Percentiles rank a stretch among this genome's conserved stretches.
Evolutionary conservation across 2,797 vertebrate species (phyloP).

Genomic region (Phrynocephalus guinanensis): DNA sequence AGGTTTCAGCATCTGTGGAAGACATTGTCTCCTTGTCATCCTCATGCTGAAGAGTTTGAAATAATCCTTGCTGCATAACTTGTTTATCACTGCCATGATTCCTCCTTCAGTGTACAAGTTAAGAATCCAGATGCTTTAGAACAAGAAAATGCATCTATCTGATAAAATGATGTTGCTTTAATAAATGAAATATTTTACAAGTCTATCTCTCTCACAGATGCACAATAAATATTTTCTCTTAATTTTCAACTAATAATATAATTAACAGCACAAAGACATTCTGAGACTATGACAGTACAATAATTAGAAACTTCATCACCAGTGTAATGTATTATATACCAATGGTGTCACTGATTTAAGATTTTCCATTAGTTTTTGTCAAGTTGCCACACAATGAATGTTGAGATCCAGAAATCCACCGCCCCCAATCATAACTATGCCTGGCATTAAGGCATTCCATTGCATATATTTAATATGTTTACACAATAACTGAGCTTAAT

Average conservation of each 20-base stretch:
- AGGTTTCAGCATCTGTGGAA: too few species aligned
- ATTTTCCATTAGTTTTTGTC: conserved; percentile 44
- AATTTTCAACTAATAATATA: background rate
- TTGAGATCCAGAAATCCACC: conserved; percentile 41
- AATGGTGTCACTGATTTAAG: background rate
- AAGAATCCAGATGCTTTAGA: background rate
- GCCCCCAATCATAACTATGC: conserved; percentile 27
- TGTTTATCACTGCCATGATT: too few species aligned
- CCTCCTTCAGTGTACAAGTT: background rate
- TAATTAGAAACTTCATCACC: conserved; percentile 23
- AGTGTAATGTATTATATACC: background rate
- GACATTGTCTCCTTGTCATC: too few species aligned
- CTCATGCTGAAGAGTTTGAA: too few species aligned
- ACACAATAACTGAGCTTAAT: conserved; percentile 19
- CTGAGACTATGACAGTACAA: background rate
- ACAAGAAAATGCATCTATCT: background rate
- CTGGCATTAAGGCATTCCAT: conserved; percentile 36
- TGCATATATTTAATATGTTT: conserved; percentile 23
- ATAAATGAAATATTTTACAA: background rate
- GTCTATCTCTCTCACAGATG: background rate
- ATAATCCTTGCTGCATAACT: too few species aligned
- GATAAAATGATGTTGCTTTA: background rate
- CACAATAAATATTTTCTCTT: background rate
- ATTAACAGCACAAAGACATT: background rate
- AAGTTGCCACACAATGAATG: conserved; percentile 19